Base-by-base conservation (phyloP, 2,888 invertebrate species). In the Mesorhabditis spiculigera region DNA sequence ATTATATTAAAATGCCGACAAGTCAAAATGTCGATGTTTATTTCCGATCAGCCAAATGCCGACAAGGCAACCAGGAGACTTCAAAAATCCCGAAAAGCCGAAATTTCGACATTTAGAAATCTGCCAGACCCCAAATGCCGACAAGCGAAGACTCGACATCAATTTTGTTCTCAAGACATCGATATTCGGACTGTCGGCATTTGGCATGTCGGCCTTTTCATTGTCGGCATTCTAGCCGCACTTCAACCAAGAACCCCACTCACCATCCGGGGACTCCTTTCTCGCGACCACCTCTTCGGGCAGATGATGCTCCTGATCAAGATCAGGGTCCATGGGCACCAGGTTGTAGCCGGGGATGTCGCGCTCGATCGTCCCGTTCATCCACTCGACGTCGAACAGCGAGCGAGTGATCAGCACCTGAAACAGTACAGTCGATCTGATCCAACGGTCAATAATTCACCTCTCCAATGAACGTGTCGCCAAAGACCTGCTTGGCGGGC, bases 271-370 rank as follows among this genome's bases (percentile, higher is more conserved):
- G 13, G 42, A 28, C 6, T 10, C 28, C 64, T 70, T 70, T 62
- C 45, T 70, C 8, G 70, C 67, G 28, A 72, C 66, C 5, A 66
- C 58, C 43, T 50, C 65, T 45, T 68, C 70, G 2, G 70, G 70
- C n/a, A 73, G 63, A 63, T 73, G 73, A 44, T 73, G 68, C 64
- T 70, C 63, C 61, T 73, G 73, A 50, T 73, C 73, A 43, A 73
- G 68, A 43, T 73, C 73, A 5, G 68, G 70, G 4, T 73, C 70
- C 41, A 63, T 28, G 58, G 68, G 63, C 44, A 68, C 68, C 45
- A 73, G 67, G 28, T 6, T n/a, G 45, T 70, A 61, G 45, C 70
- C 66, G 65, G 66, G 68, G 3, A 73, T n/a, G 44, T 73, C 70
- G 43, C 50, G 43, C 8, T 61, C 10, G 5, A 70, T 63, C 13